A percentile compares a stretch with the other conserved stretches of the same genome.
These are phyloP conservation scores for Caenorhabditis imperialis DNA, from an alignment of 2,888 invertebrate genomes.

Conservation along the genomic window DNA sequence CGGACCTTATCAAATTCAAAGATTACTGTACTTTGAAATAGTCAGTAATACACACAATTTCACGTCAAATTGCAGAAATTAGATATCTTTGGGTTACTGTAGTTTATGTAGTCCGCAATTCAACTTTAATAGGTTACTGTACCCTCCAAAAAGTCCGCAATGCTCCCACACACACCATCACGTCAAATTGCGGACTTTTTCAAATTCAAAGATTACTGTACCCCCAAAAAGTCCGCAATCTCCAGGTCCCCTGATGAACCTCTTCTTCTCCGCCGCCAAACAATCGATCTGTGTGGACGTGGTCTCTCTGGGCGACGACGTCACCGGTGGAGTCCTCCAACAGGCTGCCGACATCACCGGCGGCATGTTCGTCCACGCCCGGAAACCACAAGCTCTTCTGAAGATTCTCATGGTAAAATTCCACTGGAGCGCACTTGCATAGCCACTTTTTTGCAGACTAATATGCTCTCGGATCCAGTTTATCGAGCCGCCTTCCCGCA, in stretches of 20 bases:
- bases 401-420: slow-evolving; percentile 40
- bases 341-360: slow-evolving; percentile 67
- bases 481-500: slow-evolving; percentile 52
- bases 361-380: slow-evolving; percentile 51
- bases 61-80: too few relatives aligned
- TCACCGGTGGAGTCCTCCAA: slow-evolving; percentile 60
- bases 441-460: slow-evolving; percentile 46
- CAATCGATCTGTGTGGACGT: slow-evolving; percentile 64
- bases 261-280: slow-evolving; percentile 65
- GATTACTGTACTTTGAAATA: too few relatives aligned
- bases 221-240: not conserved
- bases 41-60: too few relatives aligned
- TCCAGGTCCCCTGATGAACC: slow-evolving; percentile 60
- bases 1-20: too few relatives aligned
- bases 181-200: not conserved
- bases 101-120: too few relatives aligned
- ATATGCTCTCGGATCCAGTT: slow-evolving; percentile 49
- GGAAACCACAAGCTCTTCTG: slow-evolving; percentile 28
- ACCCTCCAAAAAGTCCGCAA: too few relatives aligned
- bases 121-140: too few relatives aligned
- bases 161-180: too few relatives aligned
- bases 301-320: slow-evolving; percentile 54
- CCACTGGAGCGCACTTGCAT: too few relatives aligned
- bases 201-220: too few relatives aligned
- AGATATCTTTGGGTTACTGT: too few relatives aligned